Percentiles rank a stretch among this genome's conserved stretches.
Conservation (phyloP, 2,797 vertebrate genomes). For the Menidia menidia region DNA sequence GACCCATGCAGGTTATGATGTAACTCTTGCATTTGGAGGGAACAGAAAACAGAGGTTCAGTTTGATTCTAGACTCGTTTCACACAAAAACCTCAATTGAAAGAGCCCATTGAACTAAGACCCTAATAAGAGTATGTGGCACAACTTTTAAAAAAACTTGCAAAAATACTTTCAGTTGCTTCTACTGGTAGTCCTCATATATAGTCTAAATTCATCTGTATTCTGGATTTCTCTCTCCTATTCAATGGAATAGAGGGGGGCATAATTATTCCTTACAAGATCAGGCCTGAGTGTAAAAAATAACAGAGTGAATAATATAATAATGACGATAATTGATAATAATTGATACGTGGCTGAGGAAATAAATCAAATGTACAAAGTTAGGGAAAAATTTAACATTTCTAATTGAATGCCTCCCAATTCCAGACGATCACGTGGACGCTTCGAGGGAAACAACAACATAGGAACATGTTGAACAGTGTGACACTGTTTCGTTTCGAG, state of each 20-base stretch:
- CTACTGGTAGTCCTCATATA: conserved; percentile 1
- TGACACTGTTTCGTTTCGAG: no score
- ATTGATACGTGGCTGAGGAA: no score
- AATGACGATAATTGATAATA: no score
- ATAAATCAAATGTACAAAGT: no score
- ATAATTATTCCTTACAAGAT: no score
- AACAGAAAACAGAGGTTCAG: conserved; percentile 35
- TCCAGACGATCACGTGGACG: no score
- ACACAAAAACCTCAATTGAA: conserved; percentile 11
- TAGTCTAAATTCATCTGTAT: background rate
- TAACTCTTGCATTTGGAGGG: conserved; percentile 39
- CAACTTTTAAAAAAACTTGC: background rate
- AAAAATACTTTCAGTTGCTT: background rate
- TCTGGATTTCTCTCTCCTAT: background rate
- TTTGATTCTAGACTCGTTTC: conserved; percentile 20
- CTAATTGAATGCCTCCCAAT: no score
- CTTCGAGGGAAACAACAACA: no score
- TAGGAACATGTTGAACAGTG: no score
- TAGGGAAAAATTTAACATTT: no score
- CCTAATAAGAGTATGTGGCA: background rate
- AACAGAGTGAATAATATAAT: no score
- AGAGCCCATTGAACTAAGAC: background rate
- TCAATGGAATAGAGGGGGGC: background rate
- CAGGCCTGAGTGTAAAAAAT: no score
- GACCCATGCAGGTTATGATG: conserved; percentile 68